phyloP scores from a whole-genome alignment of 2,888 invertebrate species.

The Zhuqinia jingwanae region DNA sequence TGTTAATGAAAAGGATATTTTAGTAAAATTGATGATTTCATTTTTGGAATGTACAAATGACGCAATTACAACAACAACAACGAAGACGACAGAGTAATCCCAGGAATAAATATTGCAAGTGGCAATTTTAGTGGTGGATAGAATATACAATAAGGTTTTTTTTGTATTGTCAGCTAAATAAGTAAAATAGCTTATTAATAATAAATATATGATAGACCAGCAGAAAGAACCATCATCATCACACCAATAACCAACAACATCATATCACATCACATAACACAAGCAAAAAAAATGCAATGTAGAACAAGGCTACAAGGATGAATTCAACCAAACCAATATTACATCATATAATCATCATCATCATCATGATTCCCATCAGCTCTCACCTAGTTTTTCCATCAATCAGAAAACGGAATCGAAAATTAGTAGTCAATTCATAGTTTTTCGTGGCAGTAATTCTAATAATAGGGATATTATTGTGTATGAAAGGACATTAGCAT shows the following conservation, averaged over 20 bases:
- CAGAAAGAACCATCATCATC: not conserved
- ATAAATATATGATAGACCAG: conserved; percentile 26
- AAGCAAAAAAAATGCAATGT: not conserved
- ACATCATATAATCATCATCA: not conserved
- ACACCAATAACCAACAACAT: not conserved
- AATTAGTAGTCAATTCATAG: not conserved
- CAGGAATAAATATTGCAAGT: too few relatives aligned
- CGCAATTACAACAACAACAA: too few relatives aligned
- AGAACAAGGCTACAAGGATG: conserved; percentile 24
- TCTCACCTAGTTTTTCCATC: conserved; percentile 33
- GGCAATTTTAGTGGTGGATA: too few relatives aligned
- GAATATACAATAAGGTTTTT: too few relatives aligned
- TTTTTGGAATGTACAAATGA: too few relatives aligned
- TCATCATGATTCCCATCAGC: not conserved
- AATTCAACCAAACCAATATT: not conserved
- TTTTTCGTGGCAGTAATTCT: not conserved
- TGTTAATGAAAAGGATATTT: too few relatives aligned
- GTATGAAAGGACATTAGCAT: conserved; percentile 35
- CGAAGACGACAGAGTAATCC: too few relatives aligned
- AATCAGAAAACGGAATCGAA: too few relatives aligned
- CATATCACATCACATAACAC: not conserved
- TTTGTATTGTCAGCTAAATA: too few relatives aligned
- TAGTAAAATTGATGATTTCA: too few relatives aligned
- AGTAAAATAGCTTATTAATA: too few relatives aligned
- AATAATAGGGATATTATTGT: not conserved